phyloP scores from a whole-genome alignment of 2,113 vertebrate species.

The Pristiophorus japonicus region DNA sequence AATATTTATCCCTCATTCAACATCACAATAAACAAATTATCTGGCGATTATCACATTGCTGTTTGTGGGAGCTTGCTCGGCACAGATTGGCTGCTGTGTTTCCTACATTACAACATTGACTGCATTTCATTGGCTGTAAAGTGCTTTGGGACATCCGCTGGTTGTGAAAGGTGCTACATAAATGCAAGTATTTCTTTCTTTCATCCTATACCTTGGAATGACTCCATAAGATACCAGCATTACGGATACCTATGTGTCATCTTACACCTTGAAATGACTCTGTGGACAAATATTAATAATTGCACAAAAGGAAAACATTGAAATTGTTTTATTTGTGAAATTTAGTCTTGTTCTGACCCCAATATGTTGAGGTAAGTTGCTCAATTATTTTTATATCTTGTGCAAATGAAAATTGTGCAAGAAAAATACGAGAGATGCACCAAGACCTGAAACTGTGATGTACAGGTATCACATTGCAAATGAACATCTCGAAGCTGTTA shows the following conservation, averaged over 20 bases:
- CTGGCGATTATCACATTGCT: no score
- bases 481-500: neutral
- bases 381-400: neutral
- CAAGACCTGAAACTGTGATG: neutral
- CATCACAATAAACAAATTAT: no score
- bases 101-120: no score
- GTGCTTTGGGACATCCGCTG: no score
- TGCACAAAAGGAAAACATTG: neutral
- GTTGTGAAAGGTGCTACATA: no score
- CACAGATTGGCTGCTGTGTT: no score
- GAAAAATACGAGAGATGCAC: neutral
- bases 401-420: neutral
- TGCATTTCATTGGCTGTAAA: no score
- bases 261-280: neutral
- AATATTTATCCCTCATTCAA: no score
- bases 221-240: no score
- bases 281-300: neutral
- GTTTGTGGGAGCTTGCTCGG: no score
- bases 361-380: neutral
- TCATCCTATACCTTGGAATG: neutral
- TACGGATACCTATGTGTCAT: no score
- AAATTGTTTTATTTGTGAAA: neutral
- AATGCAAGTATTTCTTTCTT: no score
- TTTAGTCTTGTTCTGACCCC: neutral
- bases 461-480: neutral